Base-by-base conservation (phyloP, 2,888 invertebrate genomes). In the Cylloceria caligata region DNA sequence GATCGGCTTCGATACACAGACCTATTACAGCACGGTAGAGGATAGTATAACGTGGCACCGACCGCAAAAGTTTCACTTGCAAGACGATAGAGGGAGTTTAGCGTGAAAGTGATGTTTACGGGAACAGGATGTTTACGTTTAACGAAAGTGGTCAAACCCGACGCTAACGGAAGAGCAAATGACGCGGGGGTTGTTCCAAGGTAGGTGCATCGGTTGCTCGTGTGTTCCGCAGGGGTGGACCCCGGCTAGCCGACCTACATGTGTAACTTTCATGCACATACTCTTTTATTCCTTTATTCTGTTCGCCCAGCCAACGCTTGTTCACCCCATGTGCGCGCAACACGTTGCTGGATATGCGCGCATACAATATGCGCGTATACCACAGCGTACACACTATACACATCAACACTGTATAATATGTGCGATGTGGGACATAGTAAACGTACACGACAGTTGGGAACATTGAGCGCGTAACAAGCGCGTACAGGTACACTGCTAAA, bases 21-120 rank as follows among this genome's bases (percentile, higher is more conserved):
- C 6, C 11, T 64, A 65, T 67, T 75, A 65, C 52, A 27, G 39
- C 55, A 72, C 30, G 13, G n/a, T 3, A 42, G 16, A 27, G 52
- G 3, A 11, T 21, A 45, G 19, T 19, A 16, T 24, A 42, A 30
- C 47, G 47, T 27, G 21, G 49, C 67, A 16, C 49, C 34, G 49
- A 47, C 49, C 36, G 39, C n/a, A 39, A 55, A 42, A 52, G 52
- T 24, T 52, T 11, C 7, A 11, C 34, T 6, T 36, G 39, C 19
- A 19, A 24, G 19, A 9, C 11, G 24, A 5, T 13, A 13, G 62
- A 16, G 76, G 24, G 52, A 9, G 27, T 24, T 73, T 60, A 34
- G 45, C 27, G 68, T 81, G 83, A 85, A 85, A 85, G 85, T 84
- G 81, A 84, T 84, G 86, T 87, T 86, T 84, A 86, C 86, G 60